Conservation (phyloP, 1,140 invertebrate genomes). For the Calliopsis andreniformis region DNA sequence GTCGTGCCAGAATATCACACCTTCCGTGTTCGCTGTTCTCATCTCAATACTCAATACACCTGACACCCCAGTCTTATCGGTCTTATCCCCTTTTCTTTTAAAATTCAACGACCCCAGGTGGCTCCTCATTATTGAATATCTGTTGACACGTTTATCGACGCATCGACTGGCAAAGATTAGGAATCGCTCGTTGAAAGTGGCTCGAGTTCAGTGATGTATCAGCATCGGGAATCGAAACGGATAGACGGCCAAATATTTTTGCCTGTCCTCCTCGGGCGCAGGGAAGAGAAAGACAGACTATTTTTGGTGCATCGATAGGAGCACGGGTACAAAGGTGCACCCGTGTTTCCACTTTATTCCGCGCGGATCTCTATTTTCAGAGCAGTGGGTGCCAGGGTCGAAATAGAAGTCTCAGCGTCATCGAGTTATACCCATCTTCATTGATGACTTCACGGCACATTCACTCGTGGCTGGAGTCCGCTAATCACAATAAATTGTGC, state of each 20-base stretch:
- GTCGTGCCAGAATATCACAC: conserved; percentile 36
- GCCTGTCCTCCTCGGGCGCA: not conserved
- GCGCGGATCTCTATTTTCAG: conserved; percentile 58
- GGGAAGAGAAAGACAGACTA: conserved; percentile 38
- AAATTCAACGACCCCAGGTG: conserved; percentile 22
- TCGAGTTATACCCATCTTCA: conserved; percentile 62
- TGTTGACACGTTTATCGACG: conserved; percentile 44
- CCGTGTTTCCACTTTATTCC: conserved; percentile 62
- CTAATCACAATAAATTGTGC: conserved; percentile 41
- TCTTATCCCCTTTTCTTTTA: too few species aligned
- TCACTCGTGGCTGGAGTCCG: conserved; percentile 29
- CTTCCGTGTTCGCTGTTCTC: not conserved
- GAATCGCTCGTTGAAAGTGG: conserved; percentile 28
- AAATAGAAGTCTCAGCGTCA: conserved; percentile 67
- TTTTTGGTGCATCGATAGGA: conserved; percentile 61
- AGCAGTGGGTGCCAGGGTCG: conserved; percentile 58
- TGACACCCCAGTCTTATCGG: conserved; percentile 3
- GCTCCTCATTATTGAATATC: conserved; percentile 27
- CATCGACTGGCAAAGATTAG: conserved; percentile 45
- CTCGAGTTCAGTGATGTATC: conserved; percentile 14
- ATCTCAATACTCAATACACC: not conserved
- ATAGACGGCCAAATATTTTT: conserved; percentile 29
- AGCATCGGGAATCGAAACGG: conserved; percentile 21
- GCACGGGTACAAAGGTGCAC: conserved; percentile 61
- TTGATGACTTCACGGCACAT: conserved; percentile 63